Conservation (phyloP, 2,888 invertebrate species). For the Bellardia pandia region DNA sequence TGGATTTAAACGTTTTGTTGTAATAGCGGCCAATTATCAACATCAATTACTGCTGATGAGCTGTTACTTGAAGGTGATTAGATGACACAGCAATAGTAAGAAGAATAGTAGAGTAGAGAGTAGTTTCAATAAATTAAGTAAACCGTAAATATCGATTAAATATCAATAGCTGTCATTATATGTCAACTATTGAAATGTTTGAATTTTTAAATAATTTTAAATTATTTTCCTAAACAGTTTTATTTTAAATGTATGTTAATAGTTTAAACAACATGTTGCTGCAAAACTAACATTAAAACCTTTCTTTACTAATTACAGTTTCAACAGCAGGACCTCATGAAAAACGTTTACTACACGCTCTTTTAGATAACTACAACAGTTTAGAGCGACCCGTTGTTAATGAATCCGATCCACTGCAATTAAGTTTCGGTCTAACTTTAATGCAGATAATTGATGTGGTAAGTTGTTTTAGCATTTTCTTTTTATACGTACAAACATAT, state of each 20-base stretch:
- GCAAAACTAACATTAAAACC: no score
- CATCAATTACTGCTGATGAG: background rate
- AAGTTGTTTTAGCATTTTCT: slow-evolving; percentile 82
- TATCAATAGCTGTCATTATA: background rate
- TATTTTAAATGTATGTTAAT: no score
- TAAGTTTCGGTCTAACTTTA: slow-evolving; percentile 97
- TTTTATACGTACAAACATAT: background rate
- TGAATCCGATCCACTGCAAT: slow-evolving; percentile 97
- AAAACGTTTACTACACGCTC: slow-evolving; percentile 94
- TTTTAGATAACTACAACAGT: slow-evolving; percentile 96
- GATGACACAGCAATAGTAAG: background rate
- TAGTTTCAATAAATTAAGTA: background rate
- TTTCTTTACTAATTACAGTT: slow-evolving; percentile 85
- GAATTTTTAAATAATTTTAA: no score
- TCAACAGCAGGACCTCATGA: slow-evolving; percentile 95
- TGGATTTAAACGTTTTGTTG: slow-evolving; percentile 7
- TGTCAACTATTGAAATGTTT: no score
- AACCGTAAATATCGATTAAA: background rate
- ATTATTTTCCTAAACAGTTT: no score
- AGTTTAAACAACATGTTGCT: no score
- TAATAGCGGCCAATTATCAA: slow-evolving; percentile 47
- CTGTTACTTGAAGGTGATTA: background rate
- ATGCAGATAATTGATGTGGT: slow-evolving; percentile 99
- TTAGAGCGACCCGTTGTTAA: slow-evolving; percentile 97
- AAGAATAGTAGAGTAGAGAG: background rate